phyloP scores from a whole-genome alignment of 2,113 vertebrate genomes.

The Ibidorhyncha struthersii region DNA sequence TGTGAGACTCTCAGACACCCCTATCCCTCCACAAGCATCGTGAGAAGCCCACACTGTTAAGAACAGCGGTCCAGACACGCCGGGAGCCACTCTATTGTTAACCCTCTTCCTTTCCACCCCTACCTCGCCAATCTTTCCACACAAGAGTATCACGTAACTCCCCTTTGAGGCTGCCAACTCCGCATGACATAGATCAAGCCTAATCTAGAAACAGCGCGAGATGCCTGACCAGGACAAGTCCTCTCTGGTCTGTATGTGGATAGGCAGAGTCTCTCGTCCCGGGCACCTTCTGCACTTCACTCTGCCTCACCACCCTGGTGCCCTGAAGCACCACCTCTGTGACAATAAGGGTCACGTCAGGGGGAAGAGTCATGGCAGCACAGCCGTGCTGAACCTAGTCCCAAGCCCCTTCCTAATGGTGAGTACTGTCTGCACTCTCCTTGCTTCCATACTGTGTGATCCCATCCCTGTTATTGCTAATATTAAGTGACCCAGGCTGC shows the following conservation, averaged over 20 bases:
- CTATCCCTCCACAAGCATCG: accelerated
- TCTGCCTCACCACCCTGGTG: not conserved
- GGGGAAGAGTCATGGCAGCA: not conserved
- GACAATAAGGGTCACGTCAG: not conserved
- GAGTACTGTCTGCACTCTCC: not conserved
- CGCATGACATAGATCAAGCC: not conserved
- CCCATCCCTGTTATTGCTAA: not conserved
- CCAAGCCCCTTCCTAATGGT: not conserved
- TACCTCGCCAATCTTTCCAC: not conserved
- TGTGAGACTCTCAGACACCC: not conserved
- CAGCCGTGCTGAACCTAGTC: not conserved
- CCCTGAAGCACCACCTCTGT: not conserved
- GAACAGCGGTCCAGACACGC: not conserved
- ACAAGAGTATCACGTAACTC: not conserved
- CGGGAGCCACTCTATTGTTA: not conserved
- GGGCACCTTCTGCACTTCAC: not conserved
- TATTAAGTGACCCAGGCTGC: not conserved
- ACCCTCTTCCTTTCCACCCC: not conserved
- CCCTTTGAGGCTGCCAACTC: not conserved
- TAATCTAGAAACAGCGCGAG: not conserved
- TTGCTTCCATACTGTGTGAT: not conserved
- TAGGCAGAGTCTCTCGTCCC: not conserved
- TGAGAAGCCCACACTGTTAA: not conserved
- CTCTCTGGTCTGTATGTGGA: not conserved
- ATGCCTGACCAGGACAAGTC: not conserved